Percentiles rank a stretch among this genome's conserved stretches.
Evolutionary conservation across 2,113 vertebrate genomes (phyloP).

Genomic region (Potamarius usumacintae): DNA sequence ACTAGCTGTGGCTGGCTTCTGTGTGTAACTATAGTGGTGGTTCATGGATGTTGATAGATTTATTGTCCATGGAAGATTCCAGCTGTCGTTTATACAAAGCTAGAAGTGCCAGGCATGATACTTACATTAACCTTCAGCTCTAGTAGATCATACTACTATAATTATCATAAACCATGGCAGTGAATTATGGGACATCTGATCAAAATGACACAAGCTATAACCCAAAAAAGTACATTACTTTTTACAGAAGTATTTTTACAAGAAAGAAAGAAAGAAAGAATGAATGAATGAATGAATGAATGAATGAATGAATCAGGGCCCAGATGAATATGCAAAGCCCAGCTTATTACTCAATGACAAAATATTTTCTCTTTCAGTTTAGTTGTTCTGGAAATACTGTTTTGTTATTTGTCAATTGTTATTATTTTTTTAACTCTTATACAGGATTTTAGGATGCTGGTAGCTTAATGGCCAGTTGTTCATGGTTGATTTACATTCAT

Average conservation of each 20-base stretch:
- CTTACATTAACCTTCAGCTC: not conserved
- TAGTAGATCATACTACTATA: not conserved
- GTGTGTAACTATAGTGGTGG: slow-evolving; percentile 15
- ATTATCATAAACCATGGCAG: not conserved
- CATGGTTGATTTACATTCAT: not conserved
- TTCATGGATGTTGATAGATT: slow-evolving; percentile 16
- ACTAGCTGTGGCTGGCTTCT: slow-evolving; percentile 23
- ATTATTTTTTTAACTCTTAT: not conserved
- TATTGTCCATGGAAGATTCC: slow-evolving; percentile 1
- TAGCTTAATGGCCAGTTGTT: not conserved
- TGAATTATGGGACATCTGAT: not conserved
- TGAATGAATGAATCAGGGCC: not conserved
- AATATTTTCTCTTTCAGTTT: not conserved
- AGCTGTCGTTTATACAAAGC: not conserved
- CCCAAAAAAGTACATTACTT: no score
- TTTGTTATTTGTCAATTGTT: not conserved
- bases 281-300: no score
- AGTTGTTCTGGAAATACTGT: not conserved
- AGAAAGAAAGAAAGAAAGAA: no score
- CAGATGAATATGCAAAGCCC: not conserved
- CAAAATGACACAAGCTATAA: not conserved
- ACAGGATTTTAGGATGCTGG: not conserved
- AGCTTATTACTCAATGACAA: not conserved
- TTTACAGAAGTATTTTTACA: no score
- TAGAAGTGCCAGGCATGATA: not conserved